Base-by-base conservation (phyloP, 2,113 vertebrate genomes). In the Plotosus lineatus region DNA sequence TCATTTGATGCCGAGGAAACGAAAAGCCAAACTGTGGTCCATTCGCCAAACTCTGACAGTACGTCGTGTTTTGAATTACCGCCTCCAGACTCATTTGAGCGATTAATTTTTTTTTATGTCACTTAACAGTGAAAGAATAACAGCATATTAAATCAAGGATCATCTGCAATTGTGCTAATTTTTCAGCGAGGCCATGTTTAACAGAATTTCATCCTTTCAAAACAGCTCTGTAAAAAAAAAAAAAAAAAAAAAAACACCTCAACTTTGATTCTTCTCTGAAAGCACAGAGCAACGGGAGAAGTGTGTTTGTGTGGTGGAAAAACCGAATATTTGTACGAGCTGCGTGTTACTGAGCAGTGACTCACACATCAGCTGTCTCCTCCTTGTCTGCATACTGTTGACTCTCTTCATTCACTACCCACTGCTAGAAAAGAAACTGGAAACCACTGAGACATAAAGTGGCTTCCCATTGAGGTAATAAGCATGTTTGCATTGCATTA, bases 291-390 rank as follows among this genome's bases (percentile, higher is more conserved):
- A 31, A 26, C 15, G 75, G 11, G 73, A n/a, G 68, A 33, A 65
- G 69, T 40, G 36, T 69, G 60, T 44, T 69, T 48, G 69, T 33
- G 48, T 26, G 36, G 44, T 65, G 50, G 53, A 60, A 21, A 65
- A 53, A 55, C 23, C 3, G 72, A 4, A 48, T 75, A 80, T 82
- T 85, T 85, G 63, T 80, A 77, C 72, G 77, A 78, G 78, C 68
- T 26, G 44, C 55, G 51, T 50, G 78, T 83, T 80, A 56, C 77
- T 75, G 36, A 48, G 46, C 9, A 31, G 75, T 85, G 77, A 85
- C 56, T 85, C 81, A 76, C 79, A 77, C 38, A 3, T 33, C 26
- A 31, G 38, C 23, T 31, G 12, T 68, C 74, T 51, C 46, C 11
- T 50, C 42, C 28, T 38, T 15, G 8, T 50, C 60, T 58, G 8